phyloP scores from a whole-genome alignment of 1,140 invertebrate genomes.

The Globodera rostochiensis region DNA sequence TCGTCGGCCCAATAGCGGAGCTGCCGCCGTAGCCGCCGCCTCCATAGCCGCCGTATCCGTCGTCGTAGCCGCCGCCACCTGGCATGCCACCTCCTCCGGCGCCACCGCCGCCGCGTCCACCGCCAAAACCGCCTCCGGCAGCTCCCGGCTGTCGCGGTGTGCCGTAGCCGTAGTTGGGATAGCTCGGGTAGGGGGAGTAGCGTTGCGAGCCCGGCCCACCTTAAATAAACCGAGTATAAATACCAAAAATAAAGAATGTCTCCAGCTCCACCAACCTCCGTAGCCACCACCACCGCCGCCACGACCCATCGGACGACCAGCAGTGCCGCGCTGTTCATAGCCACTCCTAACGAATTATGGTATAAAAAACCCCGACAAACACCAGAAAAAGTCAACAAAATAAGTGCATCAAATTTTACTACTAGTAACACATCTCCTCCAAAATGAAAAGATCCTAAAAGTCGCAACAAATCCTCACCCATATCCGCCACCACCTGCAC shows the following conservation, averaged over 20 bases:
- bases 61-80: constrained; percentile 17
- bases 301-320: constrained; percentile 21
- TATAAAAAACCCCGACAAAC: too few species aligned
- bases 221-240: background rate
- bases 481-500: constrained; percentile 19
- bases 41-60: constrained; percentile 22
- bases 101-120: constrained; percentile 9
- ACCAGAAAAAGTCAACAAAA: background rate
- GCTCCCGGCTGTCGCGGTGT: constrained; percentile 10
- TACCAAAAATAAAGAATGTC: background rate
- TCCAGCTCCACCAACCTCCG: background rate
- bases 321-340: constrained; percentile 22
- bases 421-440: constrained; percentile 1
- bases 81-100: background rate
- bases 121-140: constrained; percentile 13
- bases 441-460: background rate
- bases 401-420: background rate
- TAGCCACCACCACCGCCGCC: constrained; percentile 5
- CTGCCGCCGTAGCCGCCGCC: constrained; percentile 9
- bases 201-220: constrained; percentile 17
- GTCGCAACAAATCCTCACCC: background rate
- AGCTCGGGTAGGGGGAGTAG: constrained; percentile 26
- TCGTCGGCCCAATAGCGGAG: constrained; percentile 23
- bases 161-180: constrained; percentile 14
- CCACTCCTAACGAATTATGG: background rate